phyloP scores from a whole-genome alignment of 2,888 invertebrate genomes.

The Synanthedon vespiformis region DNA sequence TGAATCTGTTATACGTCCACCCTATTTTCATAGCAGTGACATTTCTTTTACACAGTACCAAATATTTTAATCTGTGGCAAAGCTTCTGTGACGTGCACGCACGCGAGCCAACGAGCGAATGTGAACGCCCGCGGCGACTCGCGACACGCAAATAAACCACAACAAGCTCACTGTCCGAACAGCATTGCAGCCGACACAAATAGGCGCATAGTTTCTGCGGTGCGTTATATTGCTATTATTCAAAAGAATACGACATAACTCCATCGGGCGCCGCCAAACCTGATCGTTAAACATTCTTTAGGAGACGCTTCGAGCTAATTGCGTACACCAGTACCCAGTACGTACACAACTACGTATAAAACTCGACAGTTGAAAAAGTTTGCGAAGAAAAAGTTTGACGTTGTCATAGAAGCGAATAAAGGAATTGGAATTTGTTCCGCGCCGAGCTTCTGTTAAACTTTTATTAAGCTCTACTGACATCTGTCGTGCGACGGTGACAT shows the following conservation, averaged over 20 bases:
- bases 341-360: not conserved
- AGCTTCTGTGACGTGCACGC: conserved; percentile 2
- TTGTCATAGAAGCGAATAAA: conserved; percentile 2
- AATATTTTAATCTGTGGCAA: not conserved
- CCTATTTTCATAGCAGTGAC: not conserved
- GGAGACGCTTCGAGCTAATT: not conserved
- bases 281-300: not conserved
- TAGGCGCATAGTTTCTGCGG: conserved; percentile 30
- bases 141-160: conserved; percentile 59
- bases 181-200: conserved; percentile 26
- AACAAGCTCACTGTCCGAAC: conserved; percentile 12
- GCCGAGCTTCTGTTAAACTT: conserved; percentile 27
- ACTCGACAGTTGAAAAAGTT: not conserved
- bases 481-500: conserved; percentile 16
- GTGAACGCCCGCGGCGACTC: conserved; percentile 59
- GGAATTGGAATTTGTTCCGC: conserved; percentile 17
- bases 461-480: conserved; percentile 33
- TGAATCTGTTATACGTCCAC: not conserved
- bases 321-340: not conserved
- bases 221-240: conserved; percentile 27
- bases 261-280: not conserved
- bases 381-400: not conserved
- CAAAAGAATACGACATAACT: conserved; percentile 18
- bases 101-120: conserved; percentile 19
- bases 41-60: too few relatives aligned